Percentiles rank a stretch among this genome's conserved stretches.
These are phyloP conservation scores for Neoscelio sp. DNA, from an alignment of 2,888 invertebrate species.

Conservation along the genomic window DNA sequence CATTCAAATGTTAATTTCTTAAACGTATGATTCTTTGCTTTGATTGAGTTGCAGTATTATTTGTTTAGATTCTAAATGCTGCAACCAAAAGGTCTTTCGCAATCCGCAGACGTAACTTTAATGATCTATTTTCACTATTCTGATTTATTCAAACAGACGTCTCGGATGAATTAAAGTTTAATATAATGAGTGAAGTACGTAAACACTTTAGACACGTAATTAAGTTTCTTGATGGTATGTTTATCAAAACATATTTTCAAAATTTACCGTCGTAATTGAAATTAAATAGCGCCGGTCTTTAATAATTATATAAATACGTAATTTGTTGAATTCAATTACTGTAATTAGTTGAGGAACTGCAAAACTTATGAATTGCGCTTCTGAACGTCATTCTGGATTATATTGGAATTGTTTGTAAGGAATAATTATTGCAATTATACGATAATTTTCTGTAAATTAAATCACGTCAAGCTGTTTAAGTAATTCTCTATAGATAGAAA, in stretches of 20 bases:
- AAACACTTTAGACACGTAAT: conserved; percentile 43
- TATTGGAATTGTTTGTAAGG: no score
- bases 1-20: conserved; percentile 30
- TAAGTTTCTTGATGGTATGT: conserved; percentile 24
- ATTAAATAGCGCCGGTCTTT: conserved; percentile 30
- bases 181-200: conserved; percentile 34
- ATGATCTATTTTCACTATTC: conserved; percentile 32
- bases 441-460: no score
- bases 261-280: conserved; percentile 38
- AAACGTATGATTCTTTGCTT: conserved; percentile 9
- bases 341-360: not conserved
- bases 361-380: no score
- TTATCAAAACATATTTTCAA: conserved; percentile 36
- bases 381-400: no score
- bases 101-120: conserved; percentile 6
- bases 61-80: conserved; percentile 27
- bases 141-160: conserved; percentile 39
- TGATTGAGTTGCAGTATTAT: conserved; percentile 31
- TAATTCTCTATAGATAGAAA: no score
- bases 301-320: conserved; percentile 23
- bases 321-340: conserved; percentile 24
- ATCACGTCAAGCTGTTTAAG: no score
- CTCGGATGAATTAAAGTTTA: conserved; percentile 43
- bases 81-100: conserved; percentile 22
- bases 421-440: no score